Evolutionary conservation across 2,888 invertebrate genomes (phyloP), one percentile per base, ranked within the genome.

Genomic region (Stegophylla sp.): DNA sequence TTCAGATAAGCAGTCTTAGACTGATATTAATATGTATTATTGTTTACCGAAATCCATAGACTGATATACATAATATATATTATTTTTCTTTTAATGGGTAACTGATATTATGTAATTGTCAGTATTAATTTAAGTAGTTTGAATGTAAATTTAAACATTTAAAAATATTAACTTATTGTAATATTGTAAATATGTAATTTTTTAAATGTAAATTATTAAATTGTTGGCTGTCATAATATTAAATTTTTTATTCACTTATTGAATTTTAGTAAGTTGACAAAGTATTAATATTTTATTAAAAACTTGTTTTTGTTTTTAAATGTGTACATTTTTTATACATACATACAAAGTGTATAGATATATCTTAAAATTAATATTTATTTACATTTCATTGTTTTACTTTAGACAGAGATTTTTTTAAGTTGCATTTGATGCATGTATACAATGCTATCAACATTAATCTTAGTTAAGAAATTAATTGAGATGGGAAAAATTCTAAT

Each of bases 1-100:
- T 12, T 61, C 53, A 81, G 53, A 79, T 61, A 26, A 81, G 63
- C 63, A 64, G 63, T 81, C 71, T 51, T 81, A 81, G 41, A 73
- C 71, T 81, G 17, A 81, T 81, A 13, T 73, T 61, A 61, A 69
- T 61, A 53, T 73, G 74, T 75, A 51, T 74, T 73, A 73, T 66
- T 66, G 26, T 81, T 74, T 79, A 79, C 79, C 79, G 79, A 61
- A 79, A 79, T 79, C 79, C 79, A 79, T 79, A 79, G 79, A 79
- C 79, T 79, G 79, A 79, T 79, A 71, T 34, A 79, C 79, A 79
- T 79, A 69, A 79, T 79, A 69, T 69, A 69, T 77, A 71, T 79
- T 79, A 69, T 79, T 79, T 79, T 79, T 79, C 79, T 61, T 71
- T 79, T 61, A 79, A 79, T 61, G 71, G 41, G 71, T 79, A 79